phyloP scores from a whole-genome alignment of 64 coral and sea anemone species.

The Porites lutea region DNA sequence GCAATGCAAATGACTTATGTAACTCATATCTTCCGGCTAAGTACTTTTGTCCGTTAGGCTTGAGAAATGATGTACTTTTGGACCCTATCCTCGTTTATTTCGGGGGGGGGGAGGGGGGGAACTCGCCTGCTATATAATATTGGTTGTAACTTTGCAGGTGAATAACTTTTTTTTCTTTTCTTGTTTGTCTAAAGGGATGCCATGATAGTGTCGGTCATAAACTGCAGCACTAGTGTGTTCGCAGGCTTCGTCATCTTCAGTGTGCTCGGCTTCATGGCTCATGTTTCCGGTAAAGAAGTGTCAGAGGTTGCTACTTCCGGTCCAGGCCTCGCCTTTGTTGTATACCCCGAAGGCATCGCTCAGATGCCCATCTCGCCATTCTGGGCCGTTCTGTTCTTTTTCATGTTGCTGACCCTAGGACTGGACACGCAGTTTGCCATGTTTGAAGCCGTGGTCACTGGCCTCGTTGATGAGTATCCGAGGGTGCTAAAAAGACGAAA shows the following conservation, averaged over 20 bases:
- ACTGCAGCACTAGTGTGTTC: slow-evolving; percentile 97
- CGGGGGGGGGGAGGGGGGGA: too few relatives aligned
- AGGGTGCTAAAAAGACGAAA: slow-evolving; percentile 77
- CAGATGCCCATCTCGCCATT: slow-evolving; percentile 99
- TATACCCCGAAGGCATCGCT: slow-evolving; percentile 96
- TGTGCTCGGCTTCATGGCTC: slow-evolving; percentile 94
- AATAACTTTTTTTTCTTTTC: background rate
- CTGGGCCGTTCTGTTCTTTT: slow-evolving; percentile 95
- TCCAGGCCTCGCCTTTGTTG: slow-evolving; percentile 96
- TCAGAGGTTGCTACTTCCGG: slow-evolving; percentile 86
- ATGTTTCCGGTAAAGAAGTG: slow-evolving; percentile 88
- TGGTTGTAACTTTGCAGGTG: background rate
- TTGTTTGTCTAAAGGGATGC: slow-evolving; percentile 78
- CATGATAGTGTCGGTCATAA: slow-evolving; percentile 89
- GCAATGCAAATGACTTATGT: too few relatives aligned
- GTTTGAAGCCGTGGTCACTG: slow-evolving; percentile 97
- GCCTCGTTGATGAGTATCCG: slow-evolving; percentile 92
- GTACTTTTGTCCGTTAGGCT: too few relatives aligned
- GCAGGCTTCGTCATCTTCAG: slow-evolving; percentile 98
- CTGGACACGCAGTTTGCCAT: slow-evolving; percentile 99
- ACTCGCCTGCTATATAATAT: too few relatives aligned
- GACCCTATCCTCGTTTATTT: too few relatives aligned
- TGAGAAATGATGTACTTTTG: too few relatives aligned
- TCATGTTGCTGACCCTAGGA: slow-evolving; percentile 96
- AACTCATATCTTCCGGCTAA: too few relatives aligned